phyloP scores from a whole-genome alignment of 2,113 vertebrate species.

The Fulmarus glacialis region DNA sequence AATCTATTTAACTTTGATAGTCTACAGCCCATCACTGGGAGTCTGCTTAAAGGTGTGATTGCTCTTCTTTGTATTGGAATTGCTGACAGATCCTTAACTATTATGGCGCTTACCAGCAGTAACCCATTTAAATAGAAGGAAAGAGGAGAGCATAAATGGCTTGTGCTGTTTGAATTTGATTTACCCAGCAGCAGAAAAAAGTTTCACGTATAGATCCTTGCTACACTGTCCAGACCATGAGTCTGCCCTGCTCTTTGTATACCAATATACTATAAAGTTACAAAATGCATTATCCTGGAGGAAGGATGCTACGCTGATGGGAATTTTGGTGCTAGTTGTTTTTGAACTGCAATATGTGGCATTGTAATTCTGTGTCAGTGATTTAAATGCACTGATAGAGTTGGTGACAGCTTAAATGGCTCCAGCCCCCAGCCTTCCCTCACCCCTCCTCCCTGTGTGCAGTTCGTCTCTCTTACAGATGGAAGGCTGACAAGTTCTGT shows the following conservation, averaged over 20 bases:
- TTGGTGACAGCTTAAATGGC: conserved; percentile 79
- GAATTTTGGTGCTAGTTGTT: conserved; percentile 54
- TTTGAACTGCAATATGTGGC: conserved; percentile 55
- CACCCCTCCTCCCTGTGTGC: conserved; percentile 44
- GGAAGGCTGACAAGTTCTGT: conserved; percentile 65
- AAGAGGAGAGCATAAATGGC: conserved; percentile 20
- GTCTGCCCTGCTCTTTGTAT: not conserved
- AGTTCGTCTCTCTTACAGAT: conserved; percentile 42
- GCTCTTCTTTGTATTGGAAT: conserved; percentile 67
- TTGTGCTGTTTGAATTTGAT: conserved; percentile 56
- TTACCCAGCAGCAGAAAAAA: conserved; percentile 44
- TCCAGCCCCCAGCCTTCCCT: conserved; percentile 66
- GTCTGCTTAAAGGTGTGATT: conserved; percentile 64
- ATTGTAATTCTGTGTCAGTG: conserved; percentile 74
- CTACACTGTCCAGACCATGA: not conserved
- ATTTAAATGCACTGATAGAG: conserved; percentile 76
- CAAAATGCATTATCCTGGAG: conserved; percentile 18
- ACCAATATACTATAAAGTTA: not conserved
- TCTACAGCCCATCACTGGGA: conserved; percentile 56
- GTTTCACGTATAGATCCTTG: not conserved
- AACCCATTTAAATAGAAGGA: conserved; percentile 66
- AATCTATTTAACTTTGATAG: conserved; percentile 71
- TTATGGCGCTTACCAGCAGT: conserved; percentile 57
- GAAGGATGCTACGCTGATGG: not conserved
- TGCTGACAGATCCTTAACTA: conserved; percentile 70